A percentile compares a stretch with the other conserved stretches of the same genome.
Conservation (phyloP, 2,113 vertebrate genomes). For the Ceyx cyanopectus region DNA sequence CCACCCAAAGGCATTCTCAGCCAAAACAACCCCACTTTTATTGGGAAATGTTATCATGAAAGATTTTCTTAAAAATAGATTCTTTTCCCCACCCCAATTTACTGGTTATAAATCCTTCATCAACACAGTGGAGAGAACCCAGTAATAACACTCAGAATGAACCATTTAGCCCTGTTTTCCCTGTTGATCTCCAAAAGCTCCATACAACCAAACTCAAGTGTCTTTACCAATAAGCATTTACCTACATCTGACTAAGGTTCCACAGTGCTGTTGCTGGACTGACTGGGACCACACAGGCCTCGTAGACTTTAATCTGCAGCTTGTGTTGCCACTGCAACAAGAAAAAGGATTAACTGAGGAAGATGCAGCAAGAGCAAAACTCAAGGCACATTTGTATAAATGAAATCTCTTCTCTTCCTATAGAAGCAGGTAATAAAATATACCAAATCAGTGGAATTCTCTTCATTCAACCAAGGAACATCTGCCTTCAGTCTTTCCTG, state of each 20-base stretch:
- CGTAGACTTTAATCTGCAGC: neutral
- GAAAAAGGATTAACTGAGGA: neutral
- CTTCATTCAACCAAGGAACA: neutral
- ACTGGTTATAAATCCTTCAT: neutral
- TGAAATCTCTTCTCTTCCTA: slow-evolving; percentile 17
- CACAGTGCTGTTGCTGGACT: neutral
- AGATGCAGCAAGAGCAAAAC: slow-evolving; percentile 27
- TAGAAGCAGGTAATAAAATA: slow-evolving; percentile 40
- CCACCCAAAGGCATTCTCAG: neutral
- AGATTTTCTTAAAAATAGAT: neutral
- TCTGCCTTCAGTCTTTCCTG: neutral
- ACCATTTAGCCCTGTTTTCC: neutral
- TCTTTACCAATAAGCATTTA: neutral
- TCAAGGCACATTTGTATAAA: slow-evolving; percentile 48
- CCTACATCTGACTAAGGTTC: neutral
- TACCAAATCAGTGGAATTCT: neutral
- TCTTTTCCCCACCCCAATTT: neutral
- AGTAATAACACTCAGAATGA: neutral
- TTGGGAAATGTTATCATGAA: neutral
- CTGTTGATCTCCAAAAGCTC: neutral
- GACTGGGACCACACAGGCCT: neutral
- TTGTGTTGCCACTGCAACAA: neutral
- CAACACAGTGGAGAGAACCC: neutral
- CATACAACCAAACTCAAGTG: neutral
- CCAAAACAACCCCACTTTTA: neutral